Evolutionary conservation across 1,140 invertebrate species (phyloP).

Genomic region (Conus ventricosus): DNA sequence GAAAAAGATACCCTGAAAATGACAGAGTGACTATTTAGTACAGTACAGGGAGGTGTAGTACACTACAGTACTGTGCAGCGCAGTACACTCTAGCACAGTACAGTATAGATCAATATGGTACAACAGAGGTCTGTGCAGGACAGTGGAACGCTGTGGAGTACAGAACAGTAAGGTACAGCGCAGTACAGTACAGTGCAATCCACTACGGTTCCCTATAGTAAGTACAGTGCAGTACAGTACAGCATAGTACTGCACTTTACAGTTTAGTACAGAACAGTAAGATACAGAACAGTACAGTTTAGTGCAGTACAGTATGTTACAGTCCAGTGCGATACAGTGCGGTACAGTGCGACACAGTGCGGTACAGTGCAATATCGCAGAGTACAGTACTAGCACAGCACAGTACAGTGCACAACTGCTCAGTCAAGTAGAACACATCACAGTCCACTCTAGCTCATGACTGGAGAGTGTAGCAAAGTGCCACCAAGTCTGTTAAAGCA

Average conservation of each 20-base stretch:
- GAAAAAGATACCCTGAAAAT: too few species aligned
- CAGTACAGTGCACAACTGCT: too few species aligned
- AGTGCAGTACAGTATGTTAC: neutral
- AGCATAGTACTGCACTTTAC: too few species aligned
- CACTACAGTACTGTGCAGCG: conserved; percentile 43
- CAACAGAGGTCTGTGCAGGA: conserved; percentile 4
- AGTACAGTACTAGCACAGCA: too few species aligned
- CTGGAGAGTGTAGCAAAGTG: too few species aligned
- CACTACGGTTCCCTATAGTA: conserved; percentile 54
- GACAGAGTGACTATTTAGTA: too few species aligned
- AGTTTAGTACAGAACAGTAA: too few species aligned
- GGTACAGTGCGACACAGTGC: conserved; percentile 38
- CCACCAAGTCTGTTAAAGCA: too few species aligned
- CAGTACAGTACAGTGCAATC: conserved; percentile 47
- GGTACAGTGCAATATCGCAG: conserved; percentile 42
- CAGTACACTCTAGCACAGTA: conserved; percentile 38
- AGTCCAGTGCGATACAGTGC: conserved; percentile 26
- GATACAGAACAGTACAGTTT: neutral
- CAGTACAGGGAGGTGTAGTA: too few species aligned
- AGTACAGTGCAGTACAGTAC: conserved; percentile 50
- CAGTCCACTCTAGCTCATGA: too few species aligned
- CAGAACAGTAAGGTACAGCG: conserved; percentile 32
- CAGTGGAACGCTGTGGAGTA: conserved; percentile 33
- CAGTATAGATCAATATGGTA: conserved; percentile 40
- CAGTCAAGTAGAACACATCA: too few species aligned